Evolutionary conservation across 2,113 vertebrate genomes (phyloP), one percentile per base, ranked within the genome.

Genomic region (Danionella cerebrum): DNA sequence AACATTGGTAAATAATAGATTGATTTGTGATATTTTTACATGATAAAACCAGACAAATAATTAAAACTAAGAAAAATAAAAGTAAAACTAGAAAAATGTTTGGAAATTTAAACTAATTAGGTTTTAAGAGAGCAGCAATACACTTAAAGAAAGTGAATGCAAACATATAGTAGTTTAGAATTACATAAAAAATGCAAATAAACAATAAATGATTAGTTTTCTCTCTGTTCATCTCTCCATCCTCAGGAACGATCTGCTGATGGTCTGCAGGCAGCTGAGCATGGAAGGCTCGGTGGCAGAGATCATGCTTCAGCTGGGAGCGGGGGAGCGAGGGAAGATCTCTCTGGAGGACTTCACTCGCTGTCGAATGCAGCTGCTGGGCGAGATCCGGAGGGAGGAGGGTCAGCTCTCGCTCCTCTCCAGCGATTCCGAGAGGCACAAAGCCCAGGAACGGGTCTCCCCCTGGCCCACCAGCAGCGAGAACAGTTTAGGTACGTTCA

Each of bases 281-380:
- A 90, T 91, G 90, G 91, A 92, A 65, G 83, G 82, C 0, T 91
- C 90, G 38, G 90, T 93, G 18, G 72, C 75, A 0, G 90, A 92
- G 82, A 91, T 93, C 71, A 92, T 92, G 90, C 83, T 77, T 62
- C 90, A 93, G 31, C 83, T 92, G 68, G 88, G 90, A 21, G 83
- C 88, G 12, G 87, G 90, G 45, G 89, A 90, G 79, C 83, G 79
- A n/a, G 90, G 90, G 52, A 92, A 86, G 74, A 88, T 91, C 69
- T 91, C 91, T 71, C 91, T 91, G 65, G 88, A 89, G 70, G 89
- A 90, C 79, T 93, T 93, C 74, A 88, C 81, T 69, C 84, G 86
- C 47, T 91, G 90, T 63, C 85, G 64, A 71, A 89, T 87, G 87
- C 87, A 89, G 69, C 85, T 93, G 6, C 63, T 91, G 21, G 76